Evolutionary conservation across 2,888 invertebrate genomes (phyloP).

Genomic region (Clepsis dumicolana): DNA sequence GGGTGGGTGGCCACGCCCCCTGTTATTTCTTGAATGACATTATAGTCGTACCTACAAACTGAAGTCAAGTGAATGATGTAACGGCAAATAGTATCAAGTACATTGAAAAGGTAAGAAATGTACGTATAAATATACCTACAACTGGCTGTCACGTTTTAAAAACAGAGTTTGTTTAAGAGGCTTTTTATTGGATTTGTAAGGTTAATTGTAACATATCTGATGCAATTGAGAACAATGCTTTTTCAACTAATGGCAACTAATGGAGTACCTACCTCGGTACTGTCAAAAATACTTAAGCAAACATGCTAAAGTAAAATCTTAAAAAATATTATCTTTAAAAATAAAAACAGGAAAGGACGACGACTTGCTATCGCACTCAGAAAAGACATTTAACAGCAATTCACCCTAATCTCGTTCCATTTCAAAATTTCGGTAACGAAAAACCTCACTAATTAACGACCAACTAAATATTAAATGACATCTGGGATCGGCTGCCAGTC

Average conservation of each 20-base stretch:
- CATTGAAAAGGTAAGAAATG: neutral
- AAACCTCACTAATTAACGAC: neutral
- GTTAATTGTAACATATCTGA: no score
- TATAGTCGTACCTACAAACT: conserved; percentile 41
- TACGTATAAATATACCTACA: no score
- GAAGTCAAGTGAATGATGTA: conserved; percentile 19
- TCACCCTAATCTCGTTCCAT: neutral
- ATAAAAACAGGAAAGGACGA: no score
- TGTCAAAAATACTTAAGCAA: neutral
- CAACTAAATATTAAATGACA: neutral
- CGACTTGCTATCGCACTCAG: no score
- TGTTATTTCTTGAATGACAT: conserved; percentile 59
- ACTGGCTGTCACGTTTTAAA: no score
- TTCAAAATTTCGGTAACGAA: no score
- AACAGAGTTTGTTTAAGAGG: no score
- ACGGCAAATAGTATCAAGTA: conserved; percentile 7
- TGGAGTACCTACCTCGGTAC: no score
- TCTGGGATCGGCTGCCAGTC: neutral
- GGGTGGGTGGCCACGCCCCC: conserved; percentile 43
- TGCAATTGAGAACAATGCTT: no score
- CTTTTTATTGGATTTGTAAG: no score
- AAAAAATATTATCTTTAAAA: neutral
- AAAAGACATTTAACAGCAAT: neutral
- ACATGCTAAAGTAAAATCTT: neutral
- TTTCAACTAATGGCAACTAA: no score